phyloP scores from a whole-genome alignment of 2,888 invertebrate species.

The Hypena proboscidalis region DNA sequence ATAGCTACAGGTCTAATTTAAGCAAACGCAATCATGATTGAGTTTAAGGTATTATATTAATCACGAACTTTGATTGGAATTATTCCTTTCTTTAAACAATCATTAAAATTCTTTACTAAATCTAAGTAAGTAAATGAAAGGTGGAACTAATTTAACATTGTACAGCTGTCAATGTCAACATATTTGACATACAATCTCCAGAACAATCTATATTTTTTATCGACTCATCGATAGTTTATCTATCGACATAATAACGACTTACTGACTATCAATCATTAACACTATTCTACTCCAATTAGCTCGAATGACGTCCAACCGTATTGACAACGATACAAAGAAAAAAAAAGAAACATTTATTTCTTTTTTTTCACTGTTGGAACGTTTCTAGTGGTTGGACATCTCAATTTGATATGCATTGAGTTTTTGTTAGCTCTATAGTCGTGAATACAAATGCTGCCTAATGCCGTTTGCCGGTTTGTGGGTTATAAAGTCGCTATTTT shows the following conservation, averaged over 20 bases:
- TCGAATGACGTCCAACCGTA: slow-evolving; percentile 23
- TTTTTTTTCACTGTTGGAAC: slow-evolving; percentile 15
- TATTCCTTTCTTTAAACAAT: too few species aligned
- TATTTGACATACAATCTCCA: slow-evolving; percentile 15
- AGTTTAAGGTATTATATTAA: not conserved
- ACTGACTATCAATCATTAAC: slow-evolving; percentile 20
- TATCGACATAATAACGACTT: slow-evolving; percentile 25
- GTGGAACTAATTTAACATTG: slow-evolving; percentile 15
- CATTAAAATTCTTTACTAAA: not conserved
- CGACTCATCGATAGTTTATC: slow-evolving; percentile 19
- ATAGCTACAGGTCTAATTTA: too few species aligned
- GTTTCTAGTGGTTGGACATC: slow-evolving; percentile 28
- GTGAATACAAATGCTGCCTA: not conserved
- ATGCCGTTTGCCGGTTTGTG: too few species aligned
- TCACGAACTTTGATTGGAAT: not conserved
- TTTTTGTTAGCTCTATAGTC: slow-evolving; percentile 16
- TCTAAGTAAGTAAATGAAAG: slow-evolving; percentile 20
- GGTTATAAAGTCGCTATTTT: too few species aligned
- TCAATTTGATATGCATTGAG: slow-evolving; percentile 30
- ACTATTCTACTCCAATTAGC: slow-evolving; percentile 37
- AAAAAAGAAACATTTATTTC: slow-evolving; percentile 5
- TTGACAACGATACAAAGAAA: slow-evolving; percentile 17
- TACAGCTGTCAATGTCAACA: slow-evolving; percentile 22
- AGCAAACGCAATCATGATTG: too few species aligned
- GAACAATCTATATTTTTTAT: slow-evolving; percentile 30